phyloP scores from a whole-genome alignment of 2,113 vertebrate species.

The Anguilla japonica region DNA sequence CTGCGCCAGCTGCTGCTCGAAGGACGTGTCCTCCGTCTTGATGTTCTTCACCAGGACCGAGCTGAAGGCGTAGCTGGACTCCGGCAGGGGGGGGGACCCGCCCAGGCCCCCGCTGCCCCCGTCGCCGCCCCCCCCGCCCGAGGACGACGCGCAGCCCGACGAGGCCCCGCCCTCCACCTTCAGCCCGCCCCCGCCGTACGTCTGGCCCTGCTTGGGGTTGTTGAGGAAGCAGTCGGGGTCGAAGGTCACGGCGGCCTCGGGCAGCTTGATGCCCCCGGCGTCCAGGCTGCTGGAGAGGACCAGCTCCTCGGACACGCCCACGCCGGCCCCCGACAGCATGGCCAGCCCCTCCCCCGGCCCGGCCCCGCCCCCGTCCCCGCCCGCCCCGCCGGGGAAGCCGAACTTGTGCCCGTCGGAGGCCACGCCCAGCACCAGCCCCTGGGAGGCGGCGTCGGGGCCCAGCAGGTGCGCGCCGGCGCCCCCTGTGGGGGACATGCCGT shows the following conservation, averaged over 20 bases:
- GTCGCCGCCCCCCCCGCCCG: conserved; percentile 51
- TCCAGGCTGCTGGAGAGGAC: conserved; percentile 95
- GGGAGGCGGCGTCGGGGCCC: conserved; percentile 83
- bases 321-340: conserved; percentile 81
- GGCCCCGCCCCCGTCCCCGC: conserved; percentile 60
- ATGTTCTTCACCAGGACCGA: conserved; percentile 89
- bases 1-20: conserved; percentile 95
- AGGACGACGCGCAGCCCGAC: conserved; percentile 58
- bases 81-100: conserved; percentile 78
- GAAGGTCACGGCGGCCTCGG: conserved; percentile 96
- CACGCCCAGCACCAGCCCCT: conserved; percentile 90
- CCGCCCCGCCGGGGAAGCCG: conserved; percentile 84
- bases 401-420: conserved; percentile 95
- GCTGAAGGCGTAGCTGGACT: conserved; percentile 82
- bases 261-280: conserved; percentile 84
- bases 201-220: conserved; percentile 98
- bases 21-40: conserved; percentile 97
- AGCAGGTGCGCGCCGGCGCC: conserved; percentile 92
- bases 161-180: conserved; percentile 82
- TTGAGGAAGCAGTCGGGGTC: conserved; percentile 99
- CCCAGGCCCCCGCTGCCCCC: conserved; percentile 75
- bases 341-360: conserved; percentile 78
- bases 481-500: conserved; percentile 92
- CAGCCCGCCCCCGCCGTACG: conserved; percentile 91
- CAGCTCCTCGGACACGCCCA: conserved; percentile 88